These are phyloP conservation scores for Triplophysa tibetana DNA, from an alignment of 2,113 vertebrate species.

Conservation along the genomic window DNA sequence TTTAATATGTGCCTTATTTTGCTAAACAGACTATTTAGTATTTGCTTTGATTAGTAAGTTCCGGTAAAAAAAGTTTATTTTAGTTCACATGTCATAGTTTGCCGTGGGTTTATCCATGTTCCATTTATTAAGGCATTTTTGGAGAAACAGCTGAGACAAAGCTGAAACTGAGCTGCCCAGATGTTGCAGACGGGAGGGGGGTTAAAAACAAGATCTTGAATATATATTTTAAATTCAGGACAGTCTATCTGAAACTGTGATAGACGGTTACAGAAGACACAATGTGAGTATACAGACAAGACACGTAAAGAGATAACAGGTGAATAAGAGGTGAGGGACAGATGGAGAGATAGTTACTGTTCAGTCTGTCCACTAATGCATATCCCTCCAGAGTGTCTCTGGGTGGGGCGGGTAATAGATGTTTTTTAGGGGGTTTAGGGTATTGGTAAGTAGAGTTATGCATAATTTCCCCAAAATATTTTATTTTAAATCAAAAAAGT, in stretches of 20 bases:
- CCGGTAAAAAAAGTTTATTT: too few species aligned
- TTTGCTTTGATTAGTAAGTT: too few species aligned
- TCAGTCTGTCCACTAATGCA: slow-evolving; percentile 62
- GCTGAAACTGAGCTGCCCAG: not conserved
- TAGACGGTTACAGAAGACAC: slow-evolving; percentile 40
- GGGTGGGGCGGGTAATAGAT: too few species aligned
- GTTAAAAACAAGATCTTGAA: not conserved
- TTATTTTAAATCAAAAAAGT: not conserved
- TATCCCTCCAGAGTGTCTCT: slow-evolving; percentile 40
- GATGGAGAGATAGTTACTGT: slow-evolving; percentile 47
- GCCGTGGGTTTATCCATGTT: too few species aligned
- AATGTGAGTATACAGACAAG: slow-evolving; percentile 6
- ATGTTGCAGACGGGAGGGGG: not conserved
- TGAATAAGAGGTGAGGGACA: slow-evolving; percentile 23
- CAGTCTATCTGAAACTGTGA: slow-evolving; percentile 18
- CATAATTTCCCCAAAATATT: slow-evolving; percentile 19
- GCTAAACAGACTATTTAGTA: too few species aligned
- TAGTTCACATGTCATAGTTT: not conserved
- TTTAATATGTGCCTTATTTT: too few species aligned
- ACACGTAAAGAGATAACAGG: slow-evolving; percentile 16
- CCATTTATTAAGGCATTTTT: too few species aligned
- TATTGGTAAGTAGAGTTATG: too few species aligned
- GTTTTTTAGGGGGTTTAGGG: too few species aligned
- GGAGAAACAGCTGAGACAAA: too few species aligned
- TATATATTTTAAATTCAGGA: not conserved